Percentiles rank a stretch among this genome's conserved stretches.
Conservation (phyloP, 2,113 vertebrate genomes). For the Notarius quadriscutis region DNA sequence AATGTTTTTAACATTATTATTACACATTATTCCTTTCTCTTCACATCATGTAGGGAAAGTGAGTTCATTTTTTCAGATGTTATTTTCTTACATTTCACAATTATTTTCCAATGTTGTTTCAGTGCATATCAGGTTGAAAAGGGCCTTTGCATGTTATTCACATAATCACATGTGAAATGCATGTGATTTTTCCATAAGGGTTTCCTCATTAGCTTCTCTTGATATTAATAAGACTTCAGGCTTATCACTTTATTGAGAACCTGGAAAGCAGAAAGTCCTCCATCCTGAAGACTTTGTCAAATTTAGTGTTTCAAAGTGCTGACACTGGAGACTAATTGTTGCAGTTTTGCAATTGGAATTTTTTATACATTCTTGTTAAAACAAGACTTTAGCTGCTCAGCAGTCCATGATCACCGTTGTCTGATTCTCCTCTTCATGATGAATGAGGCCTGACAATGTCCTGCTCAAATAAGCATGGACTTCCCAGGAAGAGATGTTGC, state of each 20-base stretch:
- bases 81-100: background rate
- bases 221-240: background rate
- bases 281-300: too few species aligned
- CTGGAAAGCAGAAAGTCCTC: background rate
- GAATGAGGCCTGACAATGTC: too few species aligned
- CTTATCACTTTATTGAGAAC: background rate
- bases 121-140: background rate
- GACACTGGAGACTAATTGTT: background rate
- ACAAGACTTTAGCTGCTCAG: too few species aligned
- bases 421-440: too few species aligned
- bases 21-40: background rate
- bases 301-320: background rate
- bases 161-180: background rate
- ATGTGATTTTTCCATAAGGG: background rate
- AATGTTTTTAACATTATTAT: background rate
- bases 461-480: too few species aligned
- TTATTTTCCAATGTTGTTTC: background rate
- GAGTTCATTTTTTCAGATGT: background rate
- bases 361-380: too few species aligned
- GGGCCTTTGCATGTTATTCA: background rate
- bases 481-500: too few species aligned
- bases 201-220: background rate
- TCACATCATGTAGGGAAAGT: background rate
- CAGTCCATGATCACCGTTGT: too few species aligned
- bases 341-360: too few species aligned